A percentile compares a stretch with the other conserved stretches of the same genome.
Evolutionary conservation across 2,797 vertebrate species (phyloP).

Genomic region (Enteromius trimaculatus): DNA sequence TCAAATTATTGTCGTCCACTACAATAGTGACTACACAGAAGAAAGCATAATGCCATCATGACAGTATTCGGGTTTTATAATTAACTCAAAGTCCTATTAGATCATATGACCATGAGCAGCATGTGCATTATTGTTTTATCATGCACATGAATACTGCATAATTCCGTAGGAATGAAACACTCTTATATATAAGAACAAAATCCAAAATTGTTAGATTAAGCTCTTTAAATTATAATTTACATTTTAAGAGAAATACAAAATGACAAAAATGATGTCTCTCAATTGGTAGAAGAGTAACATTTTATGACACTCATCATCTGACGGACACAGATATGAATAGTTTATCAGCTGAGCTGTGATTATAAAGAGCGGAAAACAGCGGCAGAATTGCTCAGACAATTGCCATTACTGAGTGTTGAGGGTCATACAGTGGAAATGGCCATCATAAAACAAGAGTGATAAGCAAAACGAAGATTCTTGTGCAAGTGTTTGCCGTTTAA

Average conservation of each 20-base stretch:
- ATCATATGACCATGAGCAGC: slow-evolving; percentile 15
- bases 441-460: slow-evolving; percentile 18
- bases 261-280: neutral
- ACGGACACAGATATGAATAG: slow-evolving; percentile 6
- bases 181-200: too few relatives aligned
- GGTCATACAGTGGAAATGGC: slow-evolving; percentile 41
- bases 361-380: slow-evolving; percentile 61
- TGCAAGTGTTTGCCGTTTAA: neutral
- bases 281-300: neutral
- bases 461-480: neutral
- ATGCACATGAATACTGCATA: neutral
- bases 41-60: neutral
- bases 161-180: neutral
- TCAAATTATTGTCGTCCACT: neutral
- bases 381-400: slow-evolving; percentile 54
- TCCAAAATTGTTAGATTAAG: too few relatives aligned
- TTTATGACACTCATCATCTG: slow-evolving; percentile 23
- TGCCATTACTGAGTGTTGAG: slow-evolving; percentile 18
- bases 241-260: neutral
- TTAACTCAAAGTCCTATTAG: neutral
- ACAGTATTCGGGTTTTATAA: neutral
- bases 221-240: neutral
- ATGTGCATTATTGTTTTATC: neutral
- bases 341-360: slow-evolving; percentile 1
- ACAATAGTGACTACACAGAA: neutral